A percentile compares a stretch with the other conserved stretches of the same genome.
phyloP scores from a whole-genome alignment of 2,113 vertebrate species.

The Hippocampus mohnikei region DNA sequence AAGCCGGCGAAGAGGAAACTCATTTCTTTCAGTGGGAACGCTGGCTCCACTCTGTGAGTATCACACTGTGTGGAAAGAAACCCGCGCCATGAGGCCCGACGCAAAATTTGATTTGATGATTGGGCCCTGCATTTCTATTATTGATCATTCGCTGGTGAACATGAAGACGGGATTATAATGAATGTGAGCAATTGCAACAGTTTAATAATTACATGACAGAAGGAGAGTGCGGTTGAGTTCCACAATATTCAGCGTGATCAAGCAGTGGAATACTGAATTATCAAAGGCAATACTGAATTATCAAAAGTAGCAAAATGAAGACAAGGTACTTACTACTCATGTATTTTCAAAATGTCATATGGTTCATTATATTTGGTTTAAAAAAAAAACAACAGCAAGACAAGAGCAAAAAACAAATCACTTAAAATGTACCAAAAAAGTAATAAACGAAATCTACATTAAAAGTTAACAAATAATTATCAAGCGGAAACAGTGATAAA shows the following conservation, averaged over 20 bases:
- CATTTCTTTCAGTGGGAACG: conserved; percentile 22
- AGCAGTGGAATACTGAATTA: background rate
- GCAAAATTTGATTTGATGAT: background rate
- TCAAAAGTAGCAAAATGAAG: background rate
- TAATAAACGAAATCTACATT: too few relatives aligned
- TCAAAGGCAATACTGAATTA: background rate
- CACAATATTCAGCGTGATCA: background rate
- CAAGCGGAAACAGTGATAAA: too few relatives aligned
- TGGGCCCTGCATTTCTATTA: background rate
- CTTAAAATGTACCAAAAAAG: too few relatives aligned
- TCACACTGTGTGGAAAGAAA: background rate
- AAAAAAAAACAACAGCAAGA: background rate
- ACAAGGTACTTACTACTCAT: background rate
- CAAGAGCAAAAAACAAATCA: too few relatives aligned
- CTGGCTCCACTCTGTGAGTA: background rate
- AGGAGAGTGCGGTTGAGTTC: too few relatives aligned
- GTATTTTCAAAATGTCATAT: background rate
- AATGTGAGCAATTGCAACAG: too few relatives aligned
- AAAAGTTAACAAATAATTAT: too few relatives aligned
- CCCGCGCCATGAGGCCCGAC: background rate
- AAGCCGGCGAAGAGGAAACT: conserved; percentile 18
- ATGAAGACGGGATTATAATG: too few relatives aligned
- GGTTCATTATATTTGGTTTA: background rate
- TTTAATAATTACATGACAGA: too few relatives aligned
- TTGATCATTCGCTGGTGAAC: too few relatives aligned